These are phyloP conservation scores for Halesus radiatus DNA, from an alignment of 1,140 invertebrate species.

Conservation along the genomic window DNA sequence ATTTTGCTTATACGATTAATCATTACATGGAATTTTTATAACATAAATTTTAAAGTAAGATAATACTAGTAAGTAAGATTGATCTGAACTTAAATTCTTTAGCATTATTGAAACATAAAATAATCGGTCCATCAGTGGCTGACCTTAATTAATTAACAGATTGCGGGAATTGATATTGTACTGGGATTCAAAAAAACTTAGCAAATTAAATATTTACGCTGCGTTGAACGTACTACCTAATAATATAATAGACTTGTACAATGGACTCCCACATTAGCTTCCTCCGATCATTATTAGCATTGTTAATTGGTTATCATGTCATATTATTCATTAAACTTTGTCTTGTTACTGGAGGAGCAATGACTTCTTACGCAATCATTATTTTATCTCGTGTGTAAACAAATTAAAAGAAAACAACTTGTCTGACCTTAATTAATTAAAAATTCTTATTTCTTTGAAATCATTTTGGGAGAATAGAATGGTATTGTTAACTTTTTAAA, in stretches of 20 bases:
- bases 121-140: too few species aligned
- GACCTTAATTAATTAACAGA: neutral
- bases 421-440: too few species aligned
- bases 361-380: conserved; percentile 16
- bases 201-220: conserved; percentile 6
- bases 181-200: neutral
- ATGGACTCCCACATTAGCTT: conserved; percentile 1
- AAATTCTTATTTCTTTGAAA: too few species aligned
- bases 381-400: conserved; percentile 20
- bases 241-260: neutral
- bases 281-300: neutral
- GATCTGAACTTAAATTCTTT: too few species aligned
- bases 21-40: too few species aligned
- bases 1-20: too few species aligned
- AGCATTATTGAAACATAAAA: too few species aligned
- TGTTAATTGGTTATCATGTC: conserved; percentile 22
- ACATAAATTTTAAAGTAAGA: too few species aligned
- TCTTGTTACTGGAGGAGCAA: neutral
- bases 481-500: too few species aligned
- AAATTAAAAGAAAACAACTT: neutral
- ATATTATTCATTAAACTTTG: conserved; percentile 30
- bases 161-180: neutral
- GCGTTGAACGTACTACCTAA: neutral
- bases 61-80: too few species aligned
- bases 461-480: too few species aligned